A percentile compares a stretch with the other conserved stretches of the same genome.
Conservation (phyloP, 2,797 vertebrate genomes). For the Trematomus bernacchii region DNA sequence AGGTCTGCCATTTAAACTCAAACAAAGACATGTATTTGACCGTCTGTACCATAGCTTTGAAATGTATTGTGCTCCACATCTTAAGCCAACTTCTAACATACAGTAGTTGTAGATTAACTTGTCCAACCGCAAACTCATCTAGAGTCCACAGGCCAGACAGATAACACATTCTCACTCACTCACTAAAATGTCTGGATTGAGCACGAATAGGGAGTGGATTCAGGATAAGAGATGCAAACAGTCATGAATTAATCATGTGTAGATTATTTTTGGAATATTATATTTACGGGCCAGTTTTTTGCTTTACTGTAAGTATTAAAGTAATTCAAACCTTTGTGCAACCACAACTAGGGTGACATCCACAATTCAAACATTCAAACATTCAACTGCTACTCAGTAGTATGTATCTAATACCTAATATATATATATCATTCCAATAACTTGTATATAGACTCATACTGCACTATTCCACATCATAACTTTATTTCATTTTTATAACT, state of each 20-base stretch:
- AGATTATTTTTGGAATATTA: slow-evolving; percentile 27
- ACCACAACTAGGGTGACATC: not conserved
- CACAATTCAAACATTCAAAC: no score
- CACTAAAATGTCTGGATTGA: not conserved
- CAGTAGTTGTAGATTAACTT: not conserved
- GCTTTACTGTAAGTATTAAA: not conserved
- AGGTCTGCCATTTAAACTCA: slow-evolving; percentile 12
- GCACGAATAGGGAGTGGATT: not conserved
- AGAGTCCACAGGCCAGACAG: not conserved
- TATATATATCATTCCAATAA: no score
- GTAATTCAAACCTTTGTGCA: not conserved
- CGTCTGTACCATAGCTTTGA: not conserved
- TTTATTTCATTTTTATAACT: no score
- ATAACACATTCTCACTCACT: not conserved
- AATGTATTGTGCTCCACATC: not conserved
- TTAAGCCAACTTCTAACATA: not conserved
- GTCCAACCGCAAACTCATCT: not conserved
- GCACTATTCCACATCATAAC: no score
- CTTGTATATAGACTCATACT: no score
- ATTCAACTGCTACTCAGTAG: no score
- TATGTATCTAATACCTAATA: no score
- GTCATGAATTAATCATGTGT: slow-evolving; percentile 45
- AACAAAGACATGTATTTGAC: not conserved
- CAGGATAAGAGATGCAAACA: slow-evolving; percentile 7
- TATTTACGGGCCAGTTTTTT: slow-evolving; percentile 2